Evolutionary conservation across 2,888 invertebrate genomes (phyloP).

Genomic region (Xestia xanthographa): DNA sequence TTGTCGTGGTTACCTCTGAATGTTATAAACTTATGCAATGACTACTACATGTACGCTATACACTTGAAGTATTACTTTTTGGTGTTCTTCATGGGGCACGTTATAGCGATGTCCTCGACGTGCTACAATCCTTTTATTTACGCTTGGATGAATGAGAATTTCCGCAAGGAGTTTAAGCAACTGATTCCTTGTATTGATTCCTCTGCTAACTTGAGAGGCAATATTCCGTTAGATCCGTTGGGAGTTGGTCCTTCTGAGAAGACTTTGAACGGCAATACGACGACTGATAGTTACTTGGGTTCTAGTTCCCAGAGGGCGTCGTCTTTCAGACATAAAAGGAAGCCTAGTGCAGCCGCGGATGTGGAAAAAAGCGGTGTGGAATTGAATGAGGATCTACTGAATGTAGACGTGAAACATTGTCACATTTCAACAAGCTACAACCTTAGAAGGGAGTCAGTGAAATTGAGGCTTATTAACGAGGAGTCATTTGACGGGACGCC

Average conservation of each 20-base stretch:
- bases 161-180: constrained; percentile 97
- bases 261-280: constrained; percentile 94
- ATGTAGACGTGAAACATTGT: constrained; percentile 87
- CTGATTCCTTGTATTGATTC: constrained; percentile 92
- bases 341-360: constrained; percentile 91
- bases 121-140: constrained; percentile 99
- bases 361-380: constrained; percentile 90
- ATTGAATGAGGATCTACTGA: constrained; percentile 85
- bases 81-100: constrained; percentile 97
- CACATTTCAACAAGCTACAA: constrained; percentile 89
- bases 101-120: constrained; percentile 98
- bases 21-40: constrained; percentile 96
- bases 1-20: constrained; percentile 99
- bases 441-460: constrained; percentile 86
- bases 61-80: constrained; percentile 96
- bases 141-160: constrained; percentile 99
- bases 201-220: constrained; percentile 82
- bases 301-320: constrained; percentile 89
- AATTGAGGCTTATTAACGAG: constrained; percentile 86
- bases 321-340: constrained; percentile 89
- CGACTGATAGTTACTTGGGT: constrained; percentile 92
- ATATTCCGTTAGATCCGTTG: constrained; percentile 88
- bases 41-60: constrained; percentile 93
- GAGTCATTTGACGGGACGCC: constrained; percentile 86
- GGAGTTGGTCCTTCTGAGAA: constrained; percentile 91